Conservation (phyloP, 2,888 invertebrate species). For the Ryuthela nishihirai region DNA sequence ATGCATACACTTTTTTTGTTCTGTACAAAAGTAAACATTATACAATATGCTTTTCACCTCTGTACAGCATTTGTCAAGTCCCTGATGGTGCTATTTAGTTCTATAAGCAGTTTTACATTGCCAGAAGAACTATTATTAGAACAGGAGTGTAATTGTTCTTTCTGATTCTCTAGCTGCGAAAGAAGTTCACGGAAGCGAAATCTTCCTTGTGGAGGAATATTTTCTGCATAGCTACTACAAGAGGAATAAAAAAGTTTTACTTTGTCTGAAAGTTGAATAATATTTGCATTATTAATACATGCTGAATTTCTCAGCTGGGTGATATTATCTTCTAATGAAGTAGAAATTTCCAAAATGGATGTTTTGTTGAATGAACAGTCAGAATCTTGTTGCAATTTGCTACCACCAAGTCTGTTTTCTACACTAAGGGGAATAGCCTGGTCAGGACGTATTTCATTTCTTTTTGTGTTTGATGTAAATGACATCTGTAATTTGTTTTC, state of each 20-base stretch:
- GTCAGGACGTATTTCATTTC: too few species aligned
- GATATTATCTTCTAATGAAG: constrained; percentile 41
- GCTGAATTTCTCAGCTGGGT: constrained; percentile 37
- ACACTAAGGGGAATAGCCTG: too few species aligned
- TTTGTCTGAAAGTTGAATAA: constrained; percentile 74
- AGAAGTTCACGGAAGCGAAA: constrained; percentile 78
- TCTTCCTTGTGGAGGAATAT: constrained; percentile 76
- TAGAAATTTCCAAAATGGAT: constrained; percentile 42
- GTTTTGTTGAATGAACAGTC: constrained; percentile 19
- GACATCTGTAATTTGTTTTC: constrained; percentile 88
- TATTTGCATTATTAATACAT: constrained; percentile 57
- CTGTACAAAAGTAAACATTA: constrained; percentile 30
- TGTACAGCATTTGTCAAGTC: constrained; percentile 72
- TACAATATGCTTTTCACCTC: too few species aligned
- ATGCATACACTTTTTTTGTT: constrained; percentile 13
- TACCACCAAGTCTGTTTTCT: constrained; percentile 81
- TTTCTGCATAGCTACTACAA: constrained; percentile 78
- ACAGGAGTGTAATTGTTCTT: constrained; percentile 59
- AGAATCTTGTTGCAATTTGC: constrained; percentile 5
- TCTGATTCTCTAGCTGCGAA: constrained; percentile 65
- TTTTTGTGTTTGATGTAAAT: constrained; percentile 66
- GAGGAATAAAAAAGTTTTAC: constrained; percentile 72
- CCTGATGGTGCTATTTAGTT: constrained; percentile 66
- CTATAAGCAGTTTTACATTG: constrained; percentile 64
- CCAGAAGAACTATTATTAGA: constrained; percentile 65